A percentile compares a stretch with the other conserved stretches of the same genome.
phyloP scores from a whole-genome alignment of 2,797 vertebrate genomes.

The Dipus sagitta region DNA sequence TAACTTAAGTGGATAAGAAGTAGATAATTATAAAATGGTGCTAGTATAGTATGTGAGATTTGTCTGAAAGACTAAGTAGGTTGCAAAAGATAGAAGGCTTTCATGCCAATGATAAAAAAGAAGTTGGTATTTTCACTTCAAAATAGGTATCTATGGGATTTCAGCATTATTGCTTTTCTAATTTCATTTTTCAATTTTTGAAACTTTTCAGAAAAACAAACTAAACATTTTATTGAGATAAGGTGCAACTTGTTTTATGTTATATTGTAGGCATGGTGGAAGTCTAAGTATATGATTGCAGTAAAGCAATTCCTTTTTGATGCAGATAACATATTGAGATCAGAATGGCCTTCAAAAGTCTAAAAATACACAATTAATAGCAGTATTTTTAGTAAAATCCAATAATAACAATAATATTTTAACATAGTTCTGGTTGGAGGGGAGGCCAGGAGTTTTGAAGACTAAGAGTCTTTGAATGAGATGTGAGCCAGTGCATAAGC shows the following conservation, averaged over 20 bases:
- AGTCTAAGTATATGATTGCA: slow-evolving; percentile 5
- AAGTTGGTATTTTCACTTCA: slow-evolving; percentile 61
- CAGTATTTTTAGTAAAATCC: slow-evolving; percentile 44
- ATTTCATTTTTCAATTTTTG: neutral
- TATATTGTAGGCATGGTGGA: neutral
- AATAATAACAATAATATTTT: neutral
- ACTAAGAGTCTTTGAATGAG: neutral
- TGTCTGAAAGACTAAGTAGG: slow-evolving; percentile 50
- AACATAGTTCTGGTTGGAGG: neutral
- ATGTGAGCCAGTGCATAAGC: neutral
- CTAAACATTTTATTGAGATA: neutral
- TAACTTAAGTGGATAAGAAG: slow-evolving; percentile 25
- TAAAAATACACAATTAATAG: slow-evolving; percentile 41
- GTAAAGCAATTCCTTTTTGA: slow-evolving; percentile 17
- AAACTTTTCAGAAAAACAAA: slow-evolving; percentile 19
- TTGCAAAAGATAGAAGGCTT: slow-evolving; percentile 34
- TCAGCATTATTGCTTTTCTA: neutral
- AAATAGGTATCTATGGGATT: neutral
- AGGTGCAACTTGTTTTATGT: slow-evolving; percentile 5
- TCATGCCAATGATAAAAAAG: neutral
- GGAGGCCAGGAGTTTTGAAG: neutral
- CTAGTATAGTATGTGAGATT: slow-evolving; percentile 37
- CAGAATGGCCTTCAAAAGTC: slow-evolving; percentile 49
- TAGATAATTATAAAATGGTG: slow-evolving; percentile 52
- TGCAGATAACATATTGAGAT: slow-evolving; percentile 55